Evolutionary conservation across 23 tunicate species (phyloP).

Genomic region (Phallusia fumigata): DNA sequence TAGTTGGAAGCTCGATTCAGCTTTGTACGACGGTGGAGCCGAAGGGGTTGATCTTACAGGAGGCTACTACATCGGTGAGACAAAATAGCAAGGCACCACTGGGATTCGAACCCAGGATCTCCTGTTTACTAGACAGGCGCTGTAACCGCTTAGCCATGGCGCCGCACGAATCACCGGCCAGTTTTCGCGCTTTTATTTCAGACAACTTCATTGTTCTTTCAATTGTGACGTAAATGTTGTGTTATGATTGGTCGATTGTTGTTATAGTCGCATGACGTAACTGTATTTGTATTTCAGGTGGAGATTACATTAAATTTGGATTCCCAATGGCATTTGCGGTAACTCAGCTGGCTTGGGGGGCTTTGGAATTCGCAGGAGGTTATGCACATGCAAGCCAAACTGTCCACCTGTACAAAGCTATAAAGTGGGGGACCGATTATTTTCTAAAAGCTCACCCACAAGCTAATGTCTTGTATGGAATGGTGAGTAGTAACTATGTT

Average conservation of each 20-base stretch:
- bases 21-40: conserved; percentile 60
- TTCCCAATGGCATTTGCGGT: conserved; percentile 93
- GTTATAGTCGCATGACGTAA: too few relatives aligned
- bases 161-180: conserved; percentile 23
- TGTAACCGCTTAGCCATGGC: conserved; percentile 99
- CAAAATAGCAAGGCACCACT: conserved; percentile 84
- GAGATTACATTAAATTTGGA: conserved; percentile 84
- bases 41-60: conserved; percentile 57
- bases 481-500: too few relatives aligned
- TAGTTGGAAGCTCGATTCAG: conserved; percentile 58
- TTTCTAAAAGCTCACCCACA: conserved; percentile 65
- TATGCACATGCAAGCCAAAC: conserved; percentile 56
- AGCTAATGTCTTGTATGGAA: conserved; percentile 58
- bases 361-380: conserved; percentile 47
- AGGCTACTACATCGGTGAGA: conserved; percentile 71
- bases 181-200: too few relatives aligned
- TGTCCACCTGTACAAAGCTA: conserved; percentile 44
- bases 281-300: conserved; percentile 29
- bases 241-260: too few relatives aligned
- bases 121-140: conserved; percentile 99
- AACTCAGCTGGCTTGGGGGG: conserved; percentile 86
- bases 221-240: too few relatives aligned
- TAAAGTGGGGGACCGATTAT: conserved; percentile 90
- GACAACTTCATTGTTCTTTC: too few relatives aligned
- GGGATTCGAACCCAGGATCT: conserved; percentile 99